These are phyloP conservation scores for Oncorhynchus nerka DNA, from an alignment of 2,113 vertebrate species.

Conservation along the genomic window DNA sequence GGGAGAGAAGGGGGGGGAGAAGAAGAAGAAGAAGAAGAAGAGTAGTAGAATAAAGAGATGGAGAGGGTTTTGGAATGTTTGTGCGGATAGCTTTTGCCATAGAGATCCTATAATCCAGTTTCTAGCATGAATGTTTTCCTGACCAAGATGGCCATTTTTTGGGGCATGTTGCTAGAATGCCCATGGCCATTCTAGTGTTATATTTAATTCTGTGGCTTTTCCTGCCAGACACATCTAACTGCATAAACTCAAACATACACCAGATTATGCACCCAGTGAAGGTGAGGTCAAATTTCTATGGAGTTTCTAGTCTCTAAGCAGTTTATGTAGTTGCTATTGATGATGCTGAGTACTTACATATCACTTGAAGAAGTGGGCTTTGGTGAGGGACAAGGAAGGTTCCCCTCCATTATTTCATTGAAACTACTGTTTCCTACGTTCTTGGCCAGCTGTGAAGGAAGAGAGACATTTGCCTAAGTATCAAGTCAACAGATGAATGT, in stretches of 20 bases:
- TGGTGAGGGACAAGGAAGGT: slow-evolving; percentile 86
- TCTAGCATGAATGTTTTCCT: no score
- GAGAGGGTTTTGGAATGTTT: neutral
- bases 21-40: no score
- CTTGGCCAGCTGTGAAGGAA: slow-evolving; percentile 91
- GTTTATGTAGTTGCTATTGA: no score
- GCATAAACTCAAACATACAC: neutral
- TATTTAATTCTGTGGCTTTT: no score
- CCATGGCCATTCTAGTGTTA: no score
- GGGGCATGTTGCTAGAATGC: no score
- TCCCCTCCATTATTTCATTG: slow-evolving; percentile 98
- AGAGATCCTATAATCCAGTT: no score
- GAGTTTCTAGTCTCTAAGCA: neutral
- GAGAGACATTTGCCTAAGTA: neutral
- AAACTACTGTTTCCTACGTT: slow-evolving; percentile 99
- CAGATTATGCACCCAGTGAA: neutral
- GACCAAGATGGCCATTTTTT: no score
- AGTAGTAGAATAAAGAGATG: neutral
- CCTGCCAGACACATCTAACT: no score
- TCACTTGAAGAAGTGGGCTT: slow-evolving; percentile 94
- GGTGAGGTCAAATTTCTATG: neutral
- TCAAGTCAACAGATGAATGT: no score
- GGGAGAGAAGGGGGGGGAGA: neutral
- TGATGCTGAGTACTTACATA: slow-evolving; percentile 81
- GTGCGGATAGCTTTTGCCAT: no score